Evolutionary conservation across 2,113 vertebrate genomes (phyloP).

Genomic region (Coptodon rendalli): DNA sequence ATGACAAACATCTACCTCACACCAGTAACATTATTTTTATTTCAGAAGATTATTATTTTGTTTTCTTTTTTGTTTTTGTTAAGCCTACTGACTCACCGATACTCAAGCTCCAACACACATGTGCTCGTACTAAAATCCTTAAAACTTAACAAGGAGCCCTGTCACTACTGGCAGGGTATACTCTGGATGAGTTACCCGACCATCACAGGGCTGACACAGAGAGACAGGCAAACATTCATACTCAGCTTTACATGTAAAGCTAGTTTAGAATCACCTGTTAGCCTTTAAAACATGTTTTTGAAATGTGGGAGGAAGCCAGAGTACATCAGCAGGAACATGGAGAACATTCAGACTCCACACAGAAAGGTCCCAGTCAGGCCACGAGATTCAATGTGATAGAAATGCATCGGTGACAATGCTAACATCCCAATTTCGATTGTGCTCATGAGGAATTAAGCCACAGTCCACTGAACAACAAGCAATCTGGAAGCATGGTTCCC

Average conservation of each 20-base stretch:
- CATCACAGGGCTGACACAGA: not conserved
- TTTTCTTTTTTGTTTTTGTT: not conserved
- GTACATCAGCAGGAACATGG: not conserved
- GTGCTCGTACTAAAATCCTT: not conserved
- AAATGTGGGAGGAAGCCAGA: not conserved
- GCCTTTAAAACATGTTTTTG: not conserved
- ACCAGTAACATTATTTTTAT: not conserved
- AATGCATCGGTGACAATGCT: not conserved
- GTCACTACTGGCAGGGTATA: not conserved
- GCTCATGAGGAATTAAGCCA: conserved; percentile 74
- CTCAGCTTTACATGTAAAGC: not conserved
- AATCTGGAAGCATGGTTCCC: conserved; percentile 83
- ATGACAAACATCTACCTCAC: not conserved
- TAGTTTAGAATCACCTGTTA: not conserved
- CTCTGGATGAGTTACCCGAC: not conserved
- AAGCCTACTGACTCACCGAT: not conserved
- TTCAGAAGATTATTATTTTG: not conserved
- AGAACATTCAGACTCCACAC: not conserved
- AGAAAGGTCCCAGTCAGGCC: not conserved
- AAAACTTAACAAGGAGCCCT: not conserved
- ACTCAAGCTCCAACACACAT: not conserved
- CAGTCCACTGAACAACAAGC: conserved; percentile 40
- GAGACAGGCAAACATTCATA: not conserved
- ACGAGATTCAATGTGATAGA: not conserved
- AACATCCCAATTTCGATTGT: conserved; percentile 79